phyloP scores from a whole-genome alignment of 2,113 vertebrate species.

The Asarcornis scutulata region DNA sequence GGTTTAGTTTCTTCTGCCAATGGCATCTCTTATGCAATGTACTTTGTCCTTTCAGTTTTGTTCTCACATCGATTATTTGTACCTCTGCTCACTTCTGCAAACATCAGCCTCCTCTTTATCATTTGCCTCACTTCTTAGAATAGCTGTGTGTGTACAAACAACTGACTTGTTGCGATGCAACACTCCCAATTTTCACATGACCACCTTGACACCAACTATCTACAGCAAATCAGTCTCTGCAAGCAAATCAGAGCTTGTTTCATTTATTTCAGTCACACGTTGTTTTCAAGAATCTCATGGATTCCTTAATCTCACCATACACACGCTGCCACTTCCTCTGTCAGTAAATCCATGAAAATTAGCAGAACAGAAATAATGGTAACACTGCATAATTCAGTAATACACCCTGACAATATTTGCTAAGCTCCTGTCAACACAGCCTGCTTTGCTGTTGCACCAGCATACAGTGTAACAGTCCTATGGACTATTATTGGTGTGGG shows the following conservation, averaged over 20 bases:
- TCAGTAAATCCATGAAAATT: conserved; percentile 13
- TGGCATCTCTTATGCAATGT: neutral
- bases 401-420: neutral
- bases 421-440: conserved; percentile 40
- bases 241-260: neutral
- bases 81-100: neutral
- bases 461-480: neutral
- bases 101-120: neutral
- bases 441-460: conserved; percentile 3
- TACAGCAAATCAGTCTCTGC: neutral
- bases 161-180: neutral
- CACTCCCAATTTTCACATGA: neutral
- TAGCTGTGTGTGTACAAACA: neutral
- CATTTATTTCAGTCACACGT: neutral
- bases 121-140: neutral
- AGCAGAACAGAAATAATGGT: conserved; percentile 16
- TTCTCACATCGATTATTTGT: neutral
- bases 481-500: neutral
- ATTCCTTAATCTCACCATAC: neutral
- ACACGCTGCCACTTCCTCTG: neutral
- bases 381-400: conserved; percentile 40
- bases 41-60: neutral
- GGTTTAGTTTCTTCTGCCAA: neutral
- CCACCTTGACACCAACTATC: neutral
- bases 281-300: neutral